These are phyloP conservation scores for Bactericera cockerelli DNA, from an alignment of 1,140 invertebrate genomes.

Conservation along the genomic window DNA sequence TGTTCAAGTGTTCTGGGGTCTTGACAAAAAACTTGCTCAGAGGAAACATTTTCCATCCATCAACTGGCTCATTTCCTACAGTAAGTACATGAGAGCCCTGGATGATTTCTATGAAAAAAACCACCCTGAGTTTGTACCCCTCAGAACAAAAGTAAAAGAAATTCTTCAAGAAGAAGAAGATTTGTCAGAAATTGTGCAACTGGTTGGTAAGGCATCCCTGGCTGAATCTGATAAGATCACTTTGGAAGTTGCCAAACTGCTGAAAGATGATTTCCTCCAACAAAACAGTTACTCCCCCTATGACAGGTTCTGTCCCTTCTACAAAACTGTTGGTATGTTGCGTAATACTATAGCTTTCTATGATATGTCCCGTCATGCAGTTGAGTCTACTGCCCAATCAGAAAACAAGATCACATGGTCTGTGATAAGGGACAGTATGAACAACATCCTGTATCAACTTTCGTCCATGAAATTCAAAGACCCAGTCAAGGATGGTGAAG, in stretches of 20 bases:
- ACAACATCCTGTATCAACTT: constrained; percentile 89
- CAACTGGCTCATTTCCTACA: constrained; percentile 99
- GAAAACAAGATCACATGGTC: constrained; percentile 99
- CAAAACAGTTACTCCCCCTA: constrained; percentile 94
- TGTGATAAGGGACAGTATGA: constrained; percentile 92
- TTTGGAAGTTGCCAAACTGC: constrained; percentile 90
- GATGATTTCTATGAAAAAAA: constrained; percentile 99
- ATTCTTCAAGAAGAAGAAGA: constrained; percentile 99
- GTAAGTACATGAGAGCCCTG: constrained; percentile 94
- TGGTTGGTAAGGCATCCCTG: constrained; percentile 97
- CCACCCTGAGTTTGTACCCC: constrained; percentile 94
- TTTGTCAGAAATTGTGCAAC: constrained; percentile 97
- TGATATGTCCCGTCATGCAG: constrained; percentile 91
- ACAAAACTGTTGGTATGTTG: constrained; percentile 98
- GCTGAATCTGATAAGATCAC: constrained; percentile 99
- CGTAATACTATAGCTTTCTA: constrained; percentile 98
- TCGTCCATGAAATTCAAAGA: constrained; percentile 99
- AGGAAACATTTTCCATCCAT: constrained; percentile 99
- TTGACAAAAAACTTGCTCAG: constrained; percentile 98
- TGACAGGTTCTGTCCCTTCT: constrained; percentile 98
- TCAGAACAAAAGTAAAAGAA: constrained; percentile 85
- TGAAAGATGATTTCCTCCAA: constrained; percentile 99
- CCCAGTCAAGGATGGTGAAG: constrained; percentile 93
- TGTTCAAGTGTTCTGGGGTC: constrained; percentile 99
- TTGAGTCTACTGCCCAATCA: constrained; percentile 93